Percentiles rank a stretch among this genome's conserved stretches.
Conservation (phyloP, 2,888 invertebrate species). For the Sphaerophoria taeniata region DNA sequence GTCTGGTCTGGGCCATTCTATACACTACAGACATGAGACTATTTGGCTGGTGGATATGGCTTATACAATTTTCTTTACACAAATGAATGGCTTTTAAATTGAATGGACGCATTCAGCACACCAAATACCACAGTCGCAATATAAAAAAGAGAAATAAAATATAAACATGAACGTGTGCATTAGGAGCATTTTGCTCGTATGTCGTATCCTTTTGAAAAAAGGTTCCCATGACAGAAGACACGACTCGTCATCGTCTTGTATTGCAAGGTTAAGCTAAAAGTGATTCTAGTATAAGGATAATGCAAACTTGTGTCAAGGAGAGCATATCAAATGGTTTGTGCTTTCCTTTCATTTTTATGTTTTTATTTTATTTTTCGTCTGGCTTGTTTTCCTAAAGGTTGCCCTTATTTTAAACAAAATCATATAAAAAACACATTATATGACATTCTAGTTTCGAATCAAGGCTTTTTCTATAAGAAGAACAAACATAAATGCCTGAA, state of each 20-base stretch:
- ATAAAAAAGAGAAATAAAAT: not conserved
- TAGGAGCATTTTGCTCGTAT: slow-evolving; percentile 15
- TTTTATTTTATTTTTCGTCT: not conserved
- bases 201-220: slow-evolving; percentile 20
- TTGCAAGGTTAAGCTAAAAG: slow-evolving; percentile 16
- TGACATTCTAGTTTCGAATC: too few species aligned
- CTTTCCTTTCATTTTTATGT: too few species aligned
- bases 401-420: too few species aligned
- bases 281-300: not conserved
- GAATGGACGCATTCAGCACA: slow-evolving; percentile 37
- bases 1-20: not conserved
- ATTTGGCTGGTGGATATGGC: slow-evolving; percentile 12
- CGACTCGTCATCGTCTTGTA: slow-evolving; percentile 20
- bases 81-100: slow-evolving; percentile 43
- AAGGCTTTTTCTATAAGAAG: too few species aligned
- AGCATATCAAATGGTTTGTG: not conserved
- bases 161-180: not conserved
- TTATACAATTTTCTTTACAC: slow-evolving; percentile 27
- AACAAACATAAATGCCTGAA: too few species aligned
- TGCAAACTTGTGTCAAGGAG: not conserved
- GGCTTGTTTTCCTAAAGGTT: not conserved
- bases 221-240: not conserved
- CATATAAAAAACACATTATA: too few species aligned
- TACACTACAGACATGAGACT: not conserved
- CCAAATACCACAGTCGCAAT: not conserved